phyloP scores from a whole-genome alignment of 2,113 vertebrate genomes.

The Aleadryas rufinucha region DNA sequence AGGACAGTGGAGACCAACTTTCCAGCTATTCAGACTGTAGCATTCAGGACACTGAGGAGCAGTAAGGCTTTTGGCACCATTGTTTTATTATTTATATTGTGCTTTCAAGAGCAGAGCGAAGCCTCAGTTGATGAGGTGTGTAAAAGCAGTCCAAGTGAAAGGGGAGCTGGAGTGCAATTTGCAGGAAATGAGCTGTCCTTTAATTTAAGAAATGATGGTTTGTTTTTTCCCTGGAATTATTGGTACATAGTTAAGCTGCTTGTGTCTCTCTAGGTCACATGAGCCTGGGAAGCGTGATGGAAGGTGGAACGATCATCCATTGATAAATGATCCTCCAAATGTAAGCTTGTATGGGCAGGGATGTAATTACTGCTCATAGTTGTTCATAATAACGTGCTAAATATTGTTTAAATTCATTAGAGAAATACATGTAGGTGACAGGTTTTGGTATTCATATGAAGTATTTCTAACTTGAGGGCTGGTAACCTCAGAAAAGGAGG shows the following conservation, averaged over 20 bases:
- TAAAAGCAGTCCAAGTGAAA: not conserved
- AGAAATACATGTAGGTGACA: not conserved
- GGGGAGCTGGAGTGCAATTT: not conserved
- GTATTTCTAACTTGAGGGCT: not conserved
- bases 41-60: conserved; percentile 68
- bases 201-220: not conserved
- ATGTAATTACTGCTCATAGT: not conserved
- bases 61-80: conserved; percentile 69
- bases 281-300: conserved; percentile 68
- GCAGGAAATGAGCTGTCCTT: not conserved
- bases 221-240: not conserved
- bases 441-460: not conserved
- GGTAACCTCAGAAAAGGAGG: not conserved
- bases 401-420: not conserved
- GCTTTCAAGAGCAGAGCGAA: not conserved
- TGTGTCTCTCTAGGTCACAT: conserved; percentile 68
- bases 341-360: conserved; percentile 39
- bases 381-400: not conserved
- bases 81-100: not conserved
- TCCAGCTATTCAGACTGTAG: conserved; percentile 80
- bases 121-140: not conserved
- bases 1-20: conserved; percentile 87
- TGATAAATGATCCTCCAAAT: conserved; percentile 67
- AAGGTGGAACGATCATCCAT: conserved; percentile 71
- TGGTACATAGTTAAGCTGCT: not conserved